Evolutionary conservation across 2,797 vertebrate genomes (phyloP).

Genomic region (Amblyraja radiata): DNA sequence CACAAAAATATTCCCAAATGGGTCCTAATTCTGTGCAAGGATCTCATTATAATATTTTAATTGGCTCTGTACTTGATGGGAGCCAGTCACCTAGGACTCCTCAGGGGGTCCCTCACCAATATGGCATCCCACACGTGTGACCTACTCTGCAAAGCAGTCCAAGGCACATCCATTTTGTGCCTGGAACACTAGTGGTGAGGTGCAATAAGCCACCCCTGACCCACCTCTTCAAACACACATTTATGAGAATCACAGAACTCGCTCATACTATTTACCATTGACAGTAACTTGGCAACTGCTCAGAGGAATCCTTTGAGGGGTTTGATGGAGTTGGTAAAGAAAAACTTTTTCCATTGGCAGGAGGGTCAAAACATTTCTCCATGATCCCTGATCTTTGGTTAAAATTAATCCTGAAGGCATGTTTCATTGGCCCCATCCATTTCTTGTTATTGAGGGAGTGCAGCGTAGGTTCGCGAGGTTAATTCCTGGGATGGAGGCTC

Average conservation of each 20-base stretch:
- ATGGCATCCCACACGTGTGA: not conserved
- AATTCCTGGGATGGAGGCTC: no score
- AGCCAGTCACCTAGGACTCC: not conserved
- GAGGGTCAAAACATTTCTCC: not conserved
- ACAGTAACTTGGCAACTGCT: not conserved
- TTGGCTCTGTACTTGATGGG: not conserved
- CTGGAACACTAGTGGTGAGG: not conserved
- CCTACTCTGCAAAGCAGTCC: not conserved
- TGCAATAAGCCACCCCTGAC: no score
- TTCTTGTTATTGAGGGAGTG: not conserved
- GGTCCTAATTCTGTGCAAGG: not conserved
- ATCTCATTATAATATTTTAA: conserved; percentile 10
- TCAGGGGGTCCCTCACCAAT: not conserved
- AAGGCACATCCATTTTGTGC: not conserved
- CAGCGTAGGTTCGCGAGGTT: no score
- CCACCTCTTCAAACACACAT: not conserved
- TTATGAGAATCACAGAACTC: not conserved
- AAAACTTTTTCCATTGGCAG: not conserved
- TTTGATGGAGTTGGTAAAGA: not conserved
- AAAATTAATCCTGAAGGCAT: not conserved
- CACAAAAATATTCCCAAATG: not conserved
- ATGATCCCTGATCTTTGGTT: not conserved
- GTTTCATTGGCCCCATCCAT: not conserved
- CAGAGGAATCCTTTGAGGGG: not conserved
- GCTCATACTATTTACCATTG: not conserved